Evolutionary conservation across 2,888 invertebrate species (phyloP).

Genomic region (Colletes collaris): DNA sequence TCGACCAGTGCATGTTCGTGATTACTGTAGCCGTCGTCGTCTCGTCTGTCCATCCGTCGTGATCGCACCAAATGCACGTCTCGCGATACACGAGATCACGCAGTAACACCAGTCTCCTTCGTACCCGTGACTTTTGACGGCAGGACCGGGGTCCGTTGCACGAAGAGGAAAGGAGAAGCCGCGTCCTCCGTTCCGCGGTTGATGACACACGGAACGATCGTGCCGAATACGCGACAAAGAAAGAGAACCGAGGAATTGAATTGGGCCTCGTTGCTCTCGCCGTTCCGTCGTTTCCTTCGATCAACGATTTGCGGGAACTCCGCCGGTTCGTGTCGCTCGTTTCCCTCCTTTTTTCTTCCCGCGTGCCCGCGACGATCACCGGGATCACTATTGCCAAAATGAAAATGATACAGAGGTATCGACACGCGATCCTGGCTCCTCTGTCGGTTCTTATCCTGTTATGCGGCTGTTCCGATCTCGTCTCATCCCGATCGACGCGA

Average conservation of each 20-base stretch:
- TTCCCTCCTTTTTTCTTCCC: conserved; percentile 16
- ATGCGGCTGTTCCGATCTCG: conserved; percentile 65
- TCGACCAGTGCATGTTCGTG: conserved; percentile 52
- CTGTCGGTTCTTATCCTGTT: conserved; percentile 61
- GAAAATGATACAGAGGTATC: conserved; percentile 55
- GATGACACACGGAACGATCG: conserved; percentile 62
- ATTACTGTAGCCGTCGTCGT: conserved; percentile 55
- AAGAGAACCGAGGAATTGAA: conserved; percentile 42
- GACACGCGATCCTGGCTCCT: conserved; percentile 49
- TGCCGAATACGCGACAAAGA: conserved; percentile 53
- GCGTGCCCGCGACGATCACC: background rate
- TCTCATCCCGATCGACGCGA: conserved; percentile 70
- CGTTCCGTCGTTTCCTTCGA: conserved; percentile 4
- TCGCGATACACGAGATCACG: conserved; percentile 47
- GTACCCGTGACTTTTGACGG: conserved; percentile 63
- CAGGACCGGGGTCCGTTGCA: conserved; percentile 46
- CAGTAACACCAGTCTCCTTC: conserved; percentile 52
- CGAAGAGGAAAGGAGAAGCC: conserved; percentile 29
- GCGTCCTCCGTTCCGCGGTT: conserved; percentile 58
- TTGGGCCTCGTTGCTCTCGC: conserved; percentile 34
- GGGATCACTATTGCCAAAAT: conserved; percentile 49
- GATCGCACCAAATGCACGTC: conserved; percentile 61
- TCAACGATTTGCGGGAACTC: conserved; percentile 38
- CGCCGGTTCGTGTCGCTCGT: conserved; percentile 17
- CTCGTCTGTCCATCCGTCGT: conserved; percentile 42